Conservation (phyloP, 2,113 vertebrate genomes). For the Catharus bicknelli region DNA sequence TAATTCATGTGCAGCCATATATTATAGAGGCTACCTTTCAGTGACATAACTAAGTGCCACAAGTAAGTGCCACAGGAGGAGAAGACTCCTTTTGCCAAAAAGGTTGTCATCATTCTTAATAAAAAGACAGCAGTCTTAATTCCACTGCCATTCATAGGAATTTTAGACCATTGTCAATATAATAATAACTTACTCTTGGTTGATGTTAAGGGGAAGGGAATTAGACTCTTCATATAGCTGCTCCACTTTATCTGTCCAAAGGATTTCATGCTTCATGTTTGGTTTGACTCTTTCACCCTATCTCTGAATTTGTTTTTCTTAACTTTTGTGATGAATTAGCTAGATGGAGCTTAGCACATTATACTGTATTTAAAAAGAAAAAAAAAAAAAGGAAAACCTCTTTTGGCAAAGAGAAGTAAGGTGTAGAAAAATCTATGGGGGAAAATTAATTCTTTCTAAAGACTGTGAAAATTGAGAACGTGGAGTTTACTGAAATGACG, state of each 20-base stretch:
- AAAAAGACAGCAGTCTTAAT: not conserved
- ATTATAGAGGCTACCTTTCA: not conserved
- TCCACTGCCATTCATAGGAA: not conserved
- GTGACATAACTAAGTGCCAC: not conserved
- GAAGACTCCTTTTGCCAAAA: constrained; percentile 55
- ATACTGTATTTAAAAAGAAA: too few relatives aligned
- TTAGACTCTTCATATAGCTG: not conserved
- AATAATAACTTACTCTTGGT: not conserved
- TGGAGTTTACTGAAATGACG: not conserved
- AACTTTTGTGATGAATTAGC: not conserved
- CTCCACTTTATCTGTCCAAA: not conserved
- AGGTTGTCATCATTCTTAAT: constrained; percentile 39
- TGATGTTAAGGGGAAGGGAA: not conserved
- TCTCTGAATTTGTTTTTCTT: not conserved
- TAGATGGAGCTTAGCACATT: not conserved
- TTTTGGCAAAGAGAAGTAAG: not conserved
- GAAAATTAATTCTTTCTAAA: not conserved
- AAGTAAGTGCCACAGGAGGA: constrained; percentile 22
- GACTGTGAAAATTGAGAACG: not conserved
- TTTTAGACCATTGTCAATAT: not conserved
- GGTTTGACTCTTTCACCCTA: not conserved
- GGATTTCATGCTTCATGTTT: not conserved
- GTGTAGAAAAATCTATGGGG: not conserved
- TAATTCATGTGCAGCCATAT: constrained; percentile 19
- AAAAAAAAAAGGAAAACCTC: not conserved